Evolutionary conservation across 2,113 vertebrate genomes (phyloP), one percentile per base, ranked within the genome.

Genomic region (Hippocampus zosterae): DNA sequence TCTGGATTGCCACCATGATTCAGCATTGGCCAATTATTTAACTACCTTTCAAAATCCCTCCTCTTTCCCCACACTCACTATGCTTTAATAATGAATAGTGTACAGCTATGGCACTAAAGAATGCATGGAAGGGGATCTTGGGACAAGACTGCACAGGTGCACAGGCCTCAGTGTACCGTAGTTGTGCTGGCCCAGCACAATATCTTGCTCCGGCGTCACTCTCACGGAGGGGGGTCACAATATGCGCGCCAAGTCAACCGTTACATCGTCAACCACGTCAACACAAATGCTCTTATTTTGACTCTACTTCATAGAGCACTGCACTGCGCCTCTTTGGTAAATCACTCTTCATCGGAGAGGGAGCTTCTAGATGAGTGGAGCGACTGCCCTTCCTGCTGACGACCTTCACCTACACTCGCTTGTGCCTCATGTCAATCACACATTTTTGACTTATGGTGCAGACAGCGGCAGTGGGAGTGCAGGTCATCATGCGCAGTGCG

Each of bases 71-170:
- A 53, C 70, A 59, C 68, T 65, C 68, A 50, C 50, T 72, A 29
- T 70, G 65, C 75, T 81, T 90, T 70, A 91, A 88, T 91, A 85
- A 88, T 91, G 75, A 67, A 91, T 84, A 59, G 71, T 71, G 73
- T 84, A 78, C 80, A 81, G 86, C 79, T 79, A 65, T 6, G 70
- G 72, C 74, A 70, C 81, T 87, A 82, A 87, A 90, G 80, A 87
- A 83, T 82, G 82, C 82, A 83, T 76, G 77, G 77, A 65, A 66
- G 79, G 81, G 77, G 81, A 86, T 81, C 76, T 74, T 56, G 81
- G 87, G 87, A 85, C 74, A 65, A 11, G 37, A 18, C 59, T 46
- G 69, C 37, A 67, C 70, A 69, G 70, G 74, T 76, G 74, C 64
- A 55, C 48, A 55, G 56, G 74, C 71, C 44, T 69, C 72, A 80